Percentiles rank a stretch among this genome's conserved stretches.
These are phyloP conservation scores for Thymelicus acteon DNA, from an alignment of 2,888 invertebrate species.

Conservation along the genomic window DNA sequence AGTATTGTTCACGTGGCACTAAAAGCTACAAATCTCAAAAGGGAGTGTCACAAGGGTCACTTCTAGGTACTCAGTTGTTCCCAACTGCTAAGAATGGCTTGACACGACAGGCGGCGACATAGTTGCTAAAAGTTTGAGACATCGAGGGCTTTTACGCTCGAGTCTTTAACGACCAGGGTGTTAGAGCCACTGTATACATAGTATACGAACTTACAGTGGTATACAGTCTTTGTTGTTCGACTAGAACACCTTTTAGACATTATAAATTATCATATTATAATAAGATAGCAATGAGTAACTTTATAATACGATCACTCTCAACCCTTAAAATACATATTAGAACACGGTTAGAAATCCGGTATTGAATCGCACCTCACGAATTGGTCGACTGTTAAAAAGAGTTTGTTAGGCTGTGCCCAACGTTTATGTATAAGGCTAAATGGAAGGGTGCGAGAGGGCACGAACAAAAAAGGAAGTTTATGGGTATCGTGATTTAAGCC, in stretches of 20 bases:
- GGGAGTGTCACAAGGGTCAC: conserved; percentile 73
- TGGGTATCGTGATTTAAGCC: conserved; percentile 71
- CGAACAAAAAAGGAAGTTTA: conserved; percentile 51
- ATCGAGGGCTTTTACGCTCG: conserved; percentile 77
- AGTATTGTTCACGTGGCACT: conserved; percentile 60
- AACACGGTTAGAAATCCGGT: no score
- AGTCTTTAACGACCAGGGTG: conserved; percentile 58
- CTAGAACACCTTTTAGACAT: neutral
- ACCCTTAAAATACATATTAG: no score
- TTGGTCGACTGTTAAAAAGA: neutral
- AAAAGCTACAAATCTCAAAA: conserved; percentile 69
- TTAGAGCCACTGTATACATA: conserved; percentile 44
- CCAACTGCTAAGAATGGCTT: conserved; percentile 68
- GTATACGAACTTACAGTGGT: neutral
- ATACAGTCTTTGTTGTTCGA: neutral
- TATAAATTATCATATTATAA: no score
- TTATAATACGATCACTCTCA: no score
- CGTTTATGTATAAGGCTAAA: conserved; percentile 44
- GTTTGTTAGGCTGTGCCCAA: neutral
- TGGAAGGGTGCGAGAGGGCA: conserved; percentile 48
- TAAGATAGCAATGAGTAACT: no score
- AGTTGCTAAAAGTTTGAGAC: conserved; percentile 80
- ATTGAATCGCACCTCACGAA: no score
- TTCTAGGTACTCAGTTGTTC: conserved; percentile 66
- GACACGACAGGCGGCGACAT: conserved; percentile 67